Evolutionary conservation across 2,113 vertebrate genomes (phyloP).

Genomic region (Callorhinus ursinus): DNA sequence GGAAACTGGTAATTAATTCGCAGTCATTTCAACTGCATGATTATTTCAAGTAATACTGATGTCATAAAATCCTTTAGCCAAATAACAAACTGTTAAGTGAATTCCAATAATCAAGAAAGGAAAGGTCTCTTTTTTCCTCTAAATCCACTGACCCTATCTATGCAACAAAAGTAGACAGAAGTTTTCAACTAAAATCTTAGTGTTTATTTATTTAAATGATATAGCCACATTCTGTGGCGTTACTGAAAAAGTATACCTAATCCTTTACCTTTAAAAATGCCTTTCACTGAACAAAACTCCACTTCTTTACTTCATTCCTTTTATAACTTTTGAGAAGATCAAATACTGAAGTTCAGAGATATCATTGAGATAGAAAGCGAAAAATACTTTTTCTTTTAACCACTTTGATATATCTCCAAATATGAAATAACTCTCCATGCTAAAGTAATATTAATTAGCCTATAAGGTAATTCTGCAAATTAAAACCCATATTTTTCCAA

Average conservation of each 20-base stretch:
- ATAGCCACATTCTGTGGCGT: not conserved
- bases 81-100: not conserved
- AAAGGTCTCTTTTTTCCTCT: not conserved
- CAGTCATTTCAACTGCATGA: slow-evolving; percentile 26
- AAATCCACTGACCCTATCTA: not conserved
- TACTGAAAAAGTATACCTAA: not conserved
- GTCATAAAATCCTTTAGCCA: slow-evolving; percentile 47
- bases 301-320: slow-evolving; percentile 11
- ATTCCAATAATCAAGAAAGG: slow-evolving; percentile 25
- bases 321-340: not conserved
- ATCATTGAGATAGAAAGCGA: not conserved
- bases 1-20: slow-evolving; percentile 71
- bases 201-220: slow-evolving; percentile 28
- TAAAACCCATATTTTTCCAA: not conserved
- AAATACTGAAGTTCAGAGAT: not conserved
- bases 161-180: not conserved
- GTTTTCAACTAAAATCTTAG: slow-evolving; percentile 13
- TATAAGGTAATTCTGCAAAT: not conserved
- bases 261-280: not conserved
- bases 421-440: not conserved
- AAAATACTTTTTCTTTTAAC: not conserved
- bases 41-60: slow-evolving; percentile 37
- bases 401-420: not conserved
- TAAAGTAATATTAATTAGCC: not conserved
- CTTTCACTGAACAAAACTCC: slow-evolving; percentile 37